Percentiles rank a stretch among this genome's conserved stretches.
Conservation (phyloP, 92 coral and sea anemone species). For the Phymanthus crucifer region DNA sequence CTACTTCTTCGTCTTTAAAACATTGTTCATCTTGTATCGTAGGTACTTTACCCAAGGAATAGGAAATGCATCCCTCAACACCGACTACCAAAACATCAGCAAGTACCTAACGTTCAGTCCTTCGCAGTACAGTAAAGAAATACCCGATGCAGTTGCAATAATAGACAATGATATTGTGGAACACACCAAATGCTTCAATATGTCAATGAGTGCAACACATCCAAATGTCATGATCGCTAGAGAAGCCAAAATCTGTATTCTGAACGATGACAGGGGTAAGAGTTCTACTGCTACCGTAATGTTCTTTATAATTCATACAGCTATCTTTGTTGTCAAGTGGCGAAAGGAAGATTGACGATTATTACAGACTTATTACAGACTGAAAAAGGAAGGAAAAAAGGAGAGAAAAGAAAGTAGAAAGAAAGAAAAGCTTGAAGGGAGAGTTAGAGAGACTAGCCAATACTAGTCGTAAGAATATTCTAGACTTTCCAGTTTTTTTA, state of each 20-base stretch:
- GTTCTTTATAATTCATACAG: too few relatives aligned
- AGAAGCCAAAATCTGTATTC: conserved; percentile 6
- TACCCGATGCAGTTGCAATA: neutral
- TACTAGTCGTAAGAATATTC: too few relatives aligned
- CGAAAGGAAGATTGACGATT: too few relatives aligned
- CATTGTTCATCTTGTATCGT: neutral
- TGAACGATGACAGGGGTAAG: conserved; percentile 20
- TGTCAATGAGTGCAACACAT: neutral
- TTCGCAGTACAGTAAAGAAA: neutral
- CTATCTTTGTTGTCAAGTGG: too few relatives aligned
- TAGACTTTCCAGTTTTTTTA: too few relatives aligned
- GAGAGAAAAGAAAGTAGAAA: too few relatives aligned
- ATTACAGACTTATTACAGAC: too few relatives aligned
- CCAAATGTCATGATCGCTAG: neutral
- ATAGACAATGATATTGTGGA: conserved; percentile 13
- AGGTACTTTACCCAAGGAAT: conserved; percentile 9
- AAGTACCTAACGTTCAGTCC: neutral
- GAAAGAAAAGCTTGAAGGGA: too few relatives aligned
- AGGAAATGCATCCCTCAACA: conserved; percentile 7
- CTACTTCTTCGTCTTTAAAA: too few relatives aligned
- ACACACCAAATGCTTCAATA: conserved; percentile 1
- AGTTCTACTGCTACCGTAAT: too few relatives aligned
- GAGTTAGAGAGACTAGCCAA: too few relatives aligned
- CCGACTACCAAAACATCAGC: neutral
- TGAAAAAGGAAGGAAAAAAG: too few relatives aligned